These are phyloP conservation scores for Plectrocnemia conspersa DNA, from an alignment of 1,140 invertebrate genomes.

Conservation along the genomic window DNA sequence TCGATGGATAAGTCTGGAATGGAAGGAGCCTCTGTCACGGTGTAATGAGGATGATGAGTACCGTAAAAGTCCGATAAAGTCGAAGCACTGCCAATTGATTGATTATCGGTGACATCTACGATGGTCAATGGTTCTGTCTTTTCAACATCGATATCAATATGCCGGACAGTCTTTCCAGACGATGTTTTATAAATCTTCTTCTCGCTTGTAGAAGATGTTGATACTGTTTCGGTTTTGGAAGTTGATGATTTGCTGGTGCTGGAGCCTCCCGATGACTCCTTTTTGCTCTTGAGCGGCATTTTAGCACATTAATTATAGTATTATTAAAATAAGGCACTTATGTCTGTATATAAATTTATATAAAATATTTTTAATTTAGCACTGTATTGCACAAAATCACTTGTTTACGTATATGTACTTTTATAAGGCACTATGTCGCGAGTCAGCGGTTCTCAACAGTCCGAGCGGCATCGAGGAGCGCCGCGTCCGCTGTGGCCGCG, in stretches of 20 bases:
- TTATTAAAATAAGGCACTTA: slow-evolving; percentile 12
- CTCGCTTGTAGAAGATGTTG: slow-evolving; percentile 41
- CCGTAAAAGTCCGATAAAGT: slow-evolving; percentile 48
- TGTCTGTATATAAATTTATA: slow-evolving; percentile 2
- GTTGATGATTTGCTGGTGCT: slow-evolving; percentile 22
- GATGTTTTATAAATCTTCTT: slow-evolving; percentile 45
- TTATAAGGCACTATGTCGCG: slow-evolving; percentile 17
- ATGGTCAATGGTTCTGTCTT: slow-evolving; percentile 52
- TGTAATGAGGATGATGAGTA: slow-evolving; percentile 50
- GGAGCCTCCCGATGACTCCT: slow-evolving; percentile 15
- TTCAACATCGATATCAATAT: slow-evolving; percentile 52
- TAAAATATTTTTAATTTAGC: slow-evolving; percentile 4
- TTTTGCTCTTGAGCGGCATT: slow-evolving; percentile 34
- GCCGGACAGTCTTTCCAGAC: slow-evolving; percentile 49
- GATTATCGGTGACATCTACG: slow-evolving; percentile 48
- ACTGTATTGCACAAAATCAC: slow-evolving; percentile 10
- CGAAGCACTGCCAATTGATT: slow-evolving; percentile 47
- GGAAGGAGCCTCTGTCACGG: slow-evolving; percentile 51
- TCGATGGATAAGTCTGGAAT: slow-evolving; percentile 40
- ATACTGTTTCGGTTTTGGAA: slow-evolving; percentile 24
- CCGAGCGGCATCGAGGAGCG: neutral
- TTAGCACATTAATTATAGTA: slow-evolving; percentile 14
- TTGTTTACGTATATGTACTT: slow-evolving; percentile 1
- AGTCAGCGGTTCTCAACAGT: slow-evolving; percentile 9
- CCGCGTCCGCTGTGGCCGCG: slow-evolving; percentile 24